Evolutionary conservation across 2,888 invertebrate species (phyloP), one percentile per base, ranked within the genome.

Genomic region (Sicus ferrugineus): DNA sequence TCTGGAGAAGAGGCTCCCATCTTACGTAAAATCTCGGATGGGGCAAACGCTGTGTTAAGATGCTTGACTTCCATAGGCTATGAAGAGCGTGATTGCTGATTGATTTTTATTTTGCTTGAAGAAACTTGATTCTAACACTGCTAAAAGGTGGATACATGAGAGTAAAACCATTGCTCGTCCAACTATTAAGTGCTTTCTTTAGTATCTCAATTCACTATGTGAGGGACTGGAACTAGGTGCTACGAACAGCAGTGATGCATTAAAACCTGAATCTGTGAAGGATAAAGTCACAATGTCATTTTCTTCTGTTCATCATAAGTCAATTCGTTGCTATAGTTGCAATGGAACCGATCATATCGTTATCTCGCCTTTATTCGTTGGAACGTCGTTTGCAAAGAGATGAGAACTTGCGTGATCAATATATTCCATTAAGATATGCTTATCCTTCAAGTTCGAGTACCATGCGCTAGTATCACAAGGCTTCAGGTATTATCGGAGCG

Each of bases 391-490:
- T n/a, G n/a, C n/a, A n/a, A n/a, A n/a, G n/a, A n/a, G n/a, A n/a
- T n/a, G n/a, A n/a, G n/a, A n/a, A n/a, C n/a, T n/a, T n/a, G n/a
- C n/a, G n/a, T n/a, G n/a, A n/a, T n/a, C n/a, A n/a, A n/a, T n/a
- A n/a, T n/a, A n/a, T n/a, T n/a, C n/a, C n/a, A n/a, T n/a, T n/a
- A n/a, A 2, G 72, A 74, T 26, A 21, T 48, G 21, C 69, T 71
- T 19, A n/a, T n/a, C 2, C 70, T 65, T 11, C 63, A 67, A 14
- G 62, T 73, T 0, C 16, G 34, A 16, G 72, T 71, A 65, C 61
- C 72, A n/a, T n/a, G n/a, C n/a, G n/a, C n/a, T n/a, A n/a, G n/a
- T n/a, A n/a, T n/a, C n/a, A n/a, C n/a, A n/a, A n/a, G n/a, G n/a
- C n/a, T n/a, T n/a, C n/a, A n/a, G n/a, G n/a, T n/a, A n/a, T n/a